phyloP scores from a whole-genome alignment of 2,113 vertebrate species.

The Atractosteus spatula region DNA sequence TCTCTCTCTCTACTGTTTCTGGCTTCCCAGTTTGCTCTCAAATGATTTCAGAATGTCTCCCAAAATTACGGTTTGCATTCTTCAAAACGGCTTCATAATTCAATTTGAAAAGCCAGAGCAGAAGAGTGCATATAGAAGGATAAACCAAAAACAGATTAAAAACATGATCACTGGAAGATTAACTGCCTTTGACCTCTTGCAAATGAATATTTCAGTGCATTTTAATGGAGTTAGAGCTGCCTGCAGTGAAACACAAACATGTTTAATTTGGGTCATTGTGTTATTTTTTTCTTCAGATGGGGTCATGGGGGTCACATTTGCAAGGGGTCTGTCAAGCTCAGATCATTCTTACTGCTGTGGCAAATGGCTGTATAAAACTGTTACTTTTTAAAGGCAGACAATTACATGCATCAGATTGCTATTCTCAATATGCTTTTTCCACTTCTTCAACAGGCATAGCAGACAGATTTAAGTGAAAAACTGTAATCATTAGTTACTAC shows the following conservation, averaged over 20 bases:
- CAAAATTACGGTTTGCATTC: constrained; percentile 53
- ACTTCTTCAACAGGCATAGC: too few relatives aligned
- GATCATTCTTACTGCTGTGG: too few relatives aligned
- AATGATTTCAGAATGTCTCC: constrained; percentile 49
- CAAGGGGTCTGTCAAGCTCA: too few relatives aligned
- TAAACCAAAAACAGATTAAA: neutral
- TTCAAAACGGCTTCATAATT: constrained; percentile 44
- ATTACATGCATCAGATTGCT: too few relatives aligned
- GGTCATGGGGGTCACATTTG: neutral
- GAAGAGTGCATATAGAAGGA: neutral
- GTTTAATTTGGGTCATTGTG: neutral
- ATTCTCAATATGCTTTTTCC: too few relatives aligned
- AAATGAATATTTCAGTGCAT: neutral
- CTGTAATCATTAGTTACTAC: too few relatives aligned
- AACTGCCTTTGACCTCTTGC: neutral
- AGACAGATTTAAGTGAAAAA: too few relatives aligned
- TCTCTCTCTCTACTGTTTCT: constrained; percentile 35
- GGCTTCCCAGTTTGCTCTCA: constrained; percentile 37
- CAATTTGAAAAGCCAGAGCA: constrained; percentile 20
- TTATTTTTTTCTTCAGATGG: neutral
- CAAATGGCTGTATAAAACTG: too few relatives aligned
- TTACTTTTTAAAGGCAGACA: too few relatives aligned
- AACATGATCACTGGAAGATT: neutral
- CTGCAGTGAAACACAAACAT: neutral
- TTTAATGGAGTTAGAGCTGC: neutral